phyloP scores from a whole-genome alignment of 2,797 vertebrate species.

The Melanotaenia parkinsoni region DNA sequence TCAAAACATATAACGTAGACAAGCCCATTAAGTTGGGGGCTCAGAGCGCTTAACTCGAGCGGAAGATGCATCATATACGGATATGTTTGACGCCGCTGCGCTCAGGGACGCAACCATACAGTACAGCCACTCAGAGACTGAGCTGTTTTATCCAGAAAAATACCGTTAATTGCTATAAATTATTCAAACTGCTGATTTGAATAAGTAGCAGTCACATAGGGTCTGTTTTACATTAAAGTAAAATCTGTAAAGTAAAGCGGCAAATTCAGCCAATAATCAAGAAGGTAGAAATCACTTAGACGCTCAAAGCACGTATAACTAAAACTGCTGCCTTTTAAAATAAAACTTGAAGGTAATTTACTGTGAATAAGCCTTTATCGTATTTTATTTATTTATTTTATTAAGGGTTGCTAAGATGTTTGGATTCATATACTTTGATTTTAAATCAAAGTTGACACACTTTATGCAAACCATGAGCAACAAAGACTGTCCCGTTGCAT shows the following conservation, averaged over 20 bases:
- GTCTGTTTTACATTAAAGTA: not conserved
- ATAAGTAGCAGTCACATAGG: not conserved
- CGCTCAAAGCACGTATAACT: not conserved
- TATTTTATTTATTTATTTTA: not conserved
- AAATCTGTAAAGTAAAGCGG: not conserved
- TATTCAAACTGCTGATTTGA: not conserved
- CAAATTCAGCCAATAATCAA: slow-evolving; percentile 3
- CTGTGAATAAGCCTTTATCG: not conserved
- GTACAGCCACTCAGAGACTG: slow-evolving; percentile 6
- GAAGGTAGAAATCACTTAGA: slow-evolving; percentile 41
- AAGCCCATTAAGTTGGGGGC: slow-evolving; percentile 66
- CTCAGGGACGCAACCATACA: slow-evolving; percentile 25
- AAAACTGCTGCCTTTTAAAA: not conserved
- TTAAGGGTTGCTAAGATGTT: not conserved
- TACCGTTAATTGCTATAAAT: not conserved
- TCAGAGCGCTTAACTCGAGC: slow-evolving; percentile 71
- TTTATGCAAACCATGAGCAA: slow-evolving; percentile 1
- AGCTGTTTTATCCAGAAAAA: not conserved
- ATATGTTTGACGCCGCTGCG: slow-evolving; percentile 64
- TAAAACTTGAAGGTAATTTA: not conserved
- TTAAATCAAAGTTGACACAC: not conserved
- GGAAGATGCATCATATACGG: slow-evolving; percentile 71
- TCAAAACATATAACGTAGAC: slow-evolving; percentile 32
- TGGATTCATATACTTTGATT: not conserved
- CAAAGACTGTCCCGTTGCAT: not conserved